Evolutionary conservation across 2,888 invertebrate species (phyloP).

Genomic region (Oxytorus armatus): DNA sequence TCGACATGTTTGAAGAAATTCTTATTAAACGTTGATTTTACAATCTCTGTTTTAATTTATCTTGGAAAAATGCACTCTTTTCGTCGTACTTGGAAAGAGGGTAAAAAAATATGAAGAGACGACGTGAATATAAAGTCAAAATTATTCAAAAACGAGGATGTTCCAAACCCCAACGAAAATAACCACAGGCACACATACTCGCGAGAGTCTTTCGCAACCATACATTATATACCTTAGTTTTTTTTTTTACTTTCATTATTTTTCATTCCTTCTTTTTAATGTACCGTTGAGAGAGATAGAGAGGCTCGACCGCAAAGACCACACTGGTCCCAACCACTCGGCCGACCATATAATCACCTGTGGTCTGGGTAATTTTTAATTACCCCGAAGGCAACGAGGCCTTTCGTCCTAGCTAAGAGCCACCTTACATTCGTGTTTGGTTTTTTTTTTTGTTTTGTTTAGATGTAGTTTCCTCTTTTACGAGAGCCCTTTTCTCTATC

Average conservation of each 20-base stretch:
- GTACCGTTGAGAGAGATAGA: conserved; percentile 32
- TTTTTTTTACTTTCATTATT: conserved; percentile 32
- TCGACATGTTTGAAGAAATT: too few species aligned
- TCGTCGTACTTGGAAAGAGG: too few species aligned
- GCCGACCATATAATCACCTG: conserved; percentile 68
- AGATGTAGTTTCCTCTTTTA: conserved; percentile 42
- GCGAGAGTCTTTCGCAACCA: conserved; percentile 1
- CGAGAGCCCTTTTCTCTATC: conserved; percentile 14
- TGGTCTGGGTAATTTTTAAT: conserved; percentile 73
- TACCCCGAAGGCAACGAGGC: conserved; percentile 61
- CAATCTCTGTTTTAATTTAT: too few species aligned
- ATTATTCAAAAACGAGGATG: background rate
- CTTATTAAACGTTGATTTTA: too few species aligned
- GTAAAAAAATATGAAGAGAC: background rate
- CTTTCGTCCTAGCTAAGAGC: conserved; percentile 29
- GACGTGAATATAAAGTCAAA: background rate
- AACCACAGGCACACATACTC: background rate
- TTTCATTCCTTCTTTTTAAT: conserved; percentile 46
- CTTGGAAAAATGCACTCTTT: too few species aligned
- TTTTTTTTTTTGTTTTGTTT: conserved; percentile 43
- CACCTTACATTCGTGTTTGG: conserved; percentile 26
- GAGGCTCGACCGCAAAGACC: conserved; percentile 50
- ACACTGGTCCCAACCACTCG: conserved; percentile 49
- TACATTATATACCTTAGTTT: conserved; percentile 27
- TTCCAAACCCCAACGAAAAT: background rate